Base-by-base conservation (phyloP, 2,797 vertebrate genomes). In the Spinibarbus caldwelli region DNA sequence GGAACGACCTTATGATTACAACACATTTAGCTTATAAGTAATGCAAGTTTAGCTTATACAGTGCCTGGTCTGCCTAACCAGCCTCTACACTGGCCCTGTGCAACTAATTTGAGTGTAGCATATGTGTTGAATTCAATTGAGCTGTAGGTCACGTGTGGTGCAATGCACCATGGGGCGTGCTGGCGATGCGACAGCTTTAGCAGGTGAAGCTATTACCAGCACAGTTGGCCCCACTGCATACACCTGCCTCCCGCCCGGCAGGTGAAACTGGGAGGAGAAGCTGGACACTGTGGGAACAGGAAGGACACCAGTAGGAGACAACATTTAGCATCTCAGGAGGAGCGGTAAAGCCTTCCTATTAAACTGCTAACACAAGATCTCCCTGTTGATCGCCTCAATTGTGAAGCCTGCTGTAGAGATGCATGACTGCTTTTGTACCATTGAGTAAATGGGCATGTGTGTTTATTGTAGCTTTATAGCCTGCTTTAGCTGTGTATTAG, bases 131-230 rank as follows among this genome's bases (percentile, higher is more conserved):
- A 73, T 73, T 82, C 38, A 82, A 34, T 73, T 82, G 70, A 82
- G 41, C 80, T 62, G 80, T 82, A 45, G 68, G 80, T 73, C 75
- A 23, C 87, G 84, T 91, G 91, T 81, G 89, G 72, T 84, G 90
- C 89, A 91, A 86, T 91, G 86, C 87, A 89, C 64, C 80, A 87
- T 73, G 80, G 52, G 54, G 78, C 54, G 66, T 88, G 89, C 87
- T 93, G 92, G 90, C 92, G 26, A 68, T 19, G 70, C 80, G 86
- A 92, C 88, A 91, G 86, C 88, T 89, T 91, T 91, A 92, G 92
- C 93, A 93, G 93, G 92, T 93, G 91, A 93, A 90, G 91, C 91
- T 87, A 92, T 93, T 90, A 91, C 93, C 93, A 92, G 92, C 80
- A 93, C 94, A 72, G 92, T 93, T 93, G 90, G 88, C 90, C 90